Conservation (phyloP, 2,113 vertebrate species). For the Eleginops maclovinus region DNA sequence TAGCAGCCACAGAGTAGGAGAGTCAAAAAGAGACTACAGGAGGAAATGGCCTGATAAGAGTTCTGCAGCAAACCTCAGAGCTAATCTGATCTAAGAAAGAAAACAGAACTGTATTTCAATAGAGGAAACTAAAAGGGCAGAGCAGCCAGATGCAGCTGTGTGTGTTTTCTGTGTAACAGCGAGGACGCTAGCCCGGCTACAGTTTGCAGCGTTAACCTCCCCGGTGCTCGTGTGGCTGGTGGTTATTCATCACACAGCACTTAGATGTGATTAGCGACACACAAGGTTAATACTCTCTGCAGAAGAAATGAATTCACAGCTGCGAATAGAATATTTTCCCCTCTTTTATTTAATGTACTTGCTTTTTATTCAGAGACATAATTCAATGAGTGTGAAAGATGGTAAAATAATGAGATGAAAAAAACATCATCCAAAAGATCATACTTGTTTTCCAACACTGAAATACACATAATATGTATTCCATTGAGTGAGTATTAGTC, state of each 20-base stretch:
- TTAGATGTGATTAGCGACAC: slow-evolving; percentile 17
- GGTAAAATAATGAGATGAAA: background rate
- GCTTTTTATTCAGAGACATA: background rate
- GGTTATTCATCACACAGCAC: slow-evolving; percentile 42
- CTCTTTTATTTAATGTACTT: background rate
- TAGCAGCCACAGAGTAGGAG: background rate
- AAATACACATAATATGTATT: background rate
- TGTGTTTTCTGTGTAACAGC: background rate
- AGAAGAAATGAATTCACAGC: slow-evolving; percentile 11
- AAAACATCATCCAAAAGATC: background rate
- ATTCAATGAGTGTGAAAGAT: slow-evolving; percentile 11
- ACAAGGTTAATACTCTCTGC: background rate
- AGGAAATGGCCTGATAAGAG: slow-evolving; percentile 12
- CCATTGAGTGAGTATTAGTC: no score
- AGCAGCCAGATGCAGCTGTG: slow-evolving; percentile 12
- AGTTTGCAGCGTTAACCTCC: slow-evolving; percentile 33
- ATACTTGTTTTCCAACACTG: background rate
- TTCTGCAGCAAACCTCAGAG: slow-evolving; percentile 12
- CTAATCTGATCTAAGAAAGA: slow-evolving; percentile 18
- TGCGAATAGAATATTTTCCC: background rate
- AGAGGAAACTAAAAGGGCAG: slow-evolving; percentile 7
- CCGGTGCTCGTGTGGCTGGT: slow-evolving; percentile 1
- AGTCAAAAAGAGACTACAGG: slow-evolving; percentile 8
- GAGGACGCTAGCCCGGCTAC: background rate
- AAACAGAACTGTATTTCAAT: background rate